These are phyloP conservation scores for Candoia aspera DNA, from an alignment of 2,113 vertebrate genomes.

Conservation along the genomic window DNA sequence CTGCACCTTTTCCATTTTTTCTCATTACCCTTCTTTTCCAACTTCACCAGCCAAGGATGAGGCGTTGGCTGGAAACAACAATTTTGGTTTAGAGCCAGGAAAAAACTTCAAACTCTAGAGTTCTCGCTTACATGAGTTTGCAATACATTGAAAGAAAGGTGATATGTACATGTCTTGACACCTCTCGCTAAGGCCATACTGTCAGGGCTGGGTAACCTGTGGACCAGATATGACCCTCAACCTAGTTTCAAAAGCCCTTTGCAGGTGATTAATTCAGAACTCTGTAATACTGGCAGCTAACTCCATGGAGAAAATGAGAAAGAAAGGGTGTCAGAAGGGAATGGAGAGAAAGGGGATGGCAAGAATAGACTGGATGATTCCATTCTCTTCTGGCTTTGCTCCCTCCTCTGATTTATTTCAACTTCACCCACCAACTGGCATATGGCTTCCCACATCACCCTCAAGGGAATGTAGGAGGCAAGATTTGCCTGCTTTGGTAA, in stretches of 20 bases:
- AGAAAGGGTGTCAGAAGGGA: neutral
- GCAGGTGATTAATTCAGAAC: neutral
- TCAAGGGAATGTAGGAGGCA: neutral
- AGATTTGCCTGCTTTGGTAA: slow-evolving; percentile 17
- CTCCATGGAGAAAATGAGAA: neutral
- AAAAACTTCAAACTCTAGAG: neutral
- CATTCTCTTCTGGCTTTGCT: neutral
- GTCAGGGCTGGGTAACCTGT: neutral
- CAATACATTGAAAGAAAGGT: neutral
- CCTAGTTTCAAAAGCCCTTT: neutral
- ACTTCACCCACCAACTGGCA: neutral
- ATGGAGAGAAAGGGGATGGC: neutral
- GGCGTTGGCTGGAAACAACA: neutral
- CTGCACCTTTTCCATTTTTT: neutral
- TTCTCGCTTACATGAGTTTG: neutral
- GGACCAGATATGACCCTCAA: neutral
- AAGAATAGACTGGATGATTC: neutral
- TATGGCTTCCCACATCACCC: neutral
- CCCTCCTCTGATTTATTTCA: neutral
- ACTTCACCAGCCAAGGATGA: neutral
- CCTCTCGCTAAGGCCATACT: neutral
- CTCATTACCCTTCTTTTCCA: neutral
- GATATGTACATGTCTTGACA: neutral
- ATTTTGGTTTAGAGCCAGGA: neutral
- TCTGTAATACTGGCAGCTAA: neutral